Evolutionary conservation across 1,140 invertebrate genomes (phyloP).

Genomic region (Macrosteles quadrilineatus): DNA sequence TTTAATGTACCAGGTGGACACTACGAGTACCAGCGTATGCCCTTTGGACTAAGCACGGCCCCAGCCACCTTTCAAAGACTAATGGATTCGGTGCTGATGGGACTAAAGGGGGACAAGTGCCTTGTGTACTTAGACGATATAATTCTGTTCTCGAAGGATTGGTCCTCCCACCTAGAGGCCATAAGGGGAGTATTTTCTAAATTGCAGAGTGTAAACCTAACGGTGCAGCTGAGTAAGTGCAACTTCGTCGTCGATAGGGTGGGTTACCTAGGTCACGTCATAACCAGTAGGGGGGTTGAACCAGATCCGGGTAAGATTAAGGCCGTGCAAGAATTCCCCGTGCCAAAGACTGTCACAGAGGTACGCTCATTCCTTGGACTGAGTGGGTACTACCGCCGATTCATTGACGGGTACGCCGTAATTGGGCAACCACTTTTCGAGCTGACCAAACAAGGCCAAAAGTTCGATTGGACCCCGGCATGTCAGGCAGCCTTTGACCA

Average conservation of each 20-base stretch:
- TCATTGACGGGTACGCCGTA: slow-evolving; percentile 47
- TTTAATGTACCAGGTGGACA: slow-evolving; percentile 36
- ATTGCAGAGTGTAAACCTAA: slow-evolving; percentile 52
- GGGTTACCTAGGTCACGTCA: slow-evolving; percentile 50
- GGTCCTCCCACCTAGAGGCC: slow-evolving; percentile 45
- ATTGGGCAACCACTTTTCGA: slow-evolving; percentile 46
- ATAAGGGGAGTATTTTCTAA: slow-evolving; percentile 47
- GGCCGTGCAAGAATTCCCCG: slow-evolving; percentile 48
- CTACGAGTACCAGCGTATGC: too few relatives aligned
- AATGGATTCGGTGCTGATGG: slow-evolving; percentile 47
- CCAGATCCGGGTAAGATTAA: slow-evolving; percentile 51
- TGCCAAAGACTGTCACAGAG: slow-evolving; percentile 47
- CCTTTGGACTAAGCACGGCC: slow-evolving; percentile 36
- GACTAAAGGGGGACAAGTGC: too few relatives aligned
- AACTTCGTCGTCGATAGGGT: slow-evolving; percentile 54
- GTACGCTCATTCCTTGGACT: slow-evolving; percentile 53
- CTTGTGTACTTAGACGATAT: slow-evolving; percentile 53
- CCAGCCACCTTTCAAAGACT: slow-evolving; percentile 36
- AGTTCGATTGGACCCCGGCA: not conserved
- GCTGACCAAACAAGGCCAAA: not conserved
- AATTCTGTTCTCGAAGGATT: slow-evolving; percentile 45
- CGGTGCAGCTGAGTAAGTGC: slow-evolving; percentile 53
- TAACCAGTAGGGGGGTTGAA: slow-evolving; percentile 48
- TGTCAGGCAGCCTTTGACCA: not conserved
- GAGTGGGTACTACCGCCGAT: slow-evolving; percentile 50